A percentile compares a stretch with the other conserved stretches of the same genome.
Conservation (phyloP, 2,797 vertebrate genomes). For the Pangasius macronema region DNA sequence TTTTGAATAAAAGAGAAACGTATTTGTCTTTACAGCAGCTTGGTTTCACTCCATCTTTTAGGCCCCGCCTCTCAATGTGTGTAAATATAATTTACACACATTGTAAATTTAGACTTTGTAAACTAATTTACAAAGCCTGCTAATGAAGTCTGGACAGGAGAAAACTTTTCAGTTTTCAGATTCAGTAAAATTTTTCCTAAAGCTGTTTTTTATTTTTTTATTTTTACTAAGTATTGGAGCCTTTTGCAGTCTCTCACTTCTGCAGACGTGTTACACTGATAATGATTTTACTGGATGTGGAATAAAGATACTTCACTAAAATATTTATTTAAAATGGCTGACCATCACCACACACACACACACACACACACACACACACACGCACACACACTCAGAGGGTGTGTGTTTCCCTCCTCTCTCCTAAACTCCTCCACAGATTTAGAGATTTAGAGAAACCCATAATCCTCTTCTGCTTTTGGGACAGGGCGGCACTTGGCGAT, state of each 20-base stretch:
- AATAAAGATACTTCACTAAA: not conserved
- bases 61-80: not conserved
- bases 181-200: not conserved
- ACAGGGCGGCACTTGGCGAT: not conserved
- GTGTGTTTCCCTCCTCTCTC: not conserved
- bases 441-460: not conserved
- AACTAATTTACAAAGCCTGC: not conserved
- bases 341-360: not conserved
- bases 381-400: not conserved
- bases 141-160: not conserved
- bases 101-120: too few species aligned
- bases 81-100: too few species aligned
- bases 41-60: not conserved
- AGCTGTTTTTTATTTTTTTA: not conserved
- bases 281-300: not conserved
- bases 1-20: not conserved
- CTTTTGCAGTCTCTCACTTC: not conserved
- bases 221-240: not conserved
- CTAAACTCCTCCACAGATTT: not conserved
- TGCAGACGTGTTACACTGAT: not conserved
- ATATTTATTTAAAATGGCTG: too few species aligned
- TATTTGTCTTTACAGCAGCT: not conserved
- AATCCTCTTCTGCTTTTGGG: conserved; percentile 1
- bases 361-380: not conserved
- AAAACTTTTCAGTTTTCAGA: not conserved